Percentiles rank a stretch among this genome's conserved stretches.
These are phyloP conservation scores for Proisotoma minuta DNA, from an alignment of 2,888 invertebrate genomes.

Conservation along the genomic window DNA sequence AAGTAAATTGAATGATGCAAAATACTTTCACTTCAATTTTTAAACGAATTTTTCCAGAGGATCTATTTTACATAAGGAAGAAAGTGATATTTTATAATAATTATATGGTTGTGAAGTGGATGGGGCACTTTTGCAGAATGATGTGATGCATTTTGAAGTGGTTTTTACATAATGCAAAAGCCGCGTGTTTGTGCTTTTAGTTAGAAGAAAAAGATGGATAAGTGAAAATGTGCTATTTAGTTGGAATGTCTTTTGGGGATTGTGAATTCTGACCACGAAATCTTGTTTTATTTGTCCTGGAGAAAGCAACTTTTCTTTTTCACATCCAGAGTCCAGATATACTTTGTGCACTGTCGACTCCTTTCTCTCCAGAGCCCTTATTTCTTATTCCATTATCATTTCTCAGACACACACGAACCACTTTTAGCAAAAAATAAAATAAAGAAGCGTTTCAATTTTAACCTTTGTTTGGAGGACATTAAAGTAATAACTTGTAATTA, in stretches of 20 bases:
- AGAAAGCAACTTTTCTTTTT: conserved; percentile 9
- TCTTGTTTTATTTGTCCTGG: conserved; percentile 6
- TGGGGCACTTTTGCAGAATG: neutral
- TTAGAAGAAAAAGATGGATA: neutral
- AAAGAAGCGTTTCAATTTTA: neutral
- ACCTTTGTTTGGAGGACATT: no score
- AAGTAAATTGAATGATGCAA: conserved; percentile 6
- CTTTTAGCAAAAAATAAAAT: neutral
- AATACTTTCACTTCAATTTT: conserved; percentile 1
- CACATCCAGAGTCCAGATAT: neutral
- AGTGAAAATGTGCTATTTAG: neutral
- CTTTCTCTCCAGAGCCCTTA: conserved; percentile 8
- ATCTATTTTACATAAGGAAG: conserved; percentile 1
- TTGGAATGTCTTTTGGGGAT: conserved; percentile 1
- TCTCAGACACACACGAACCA: neutral
- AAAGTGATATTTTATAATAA: neutral
- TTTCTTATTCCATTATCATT: conserved; percentile 12
- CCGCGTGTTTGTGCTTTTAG: neutral
- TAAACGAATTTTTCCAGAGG: no score
- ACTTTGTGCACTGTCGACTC: conserved; percentile 2
- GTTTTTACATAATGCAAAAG: neutral
- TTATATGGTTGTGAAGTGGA: neutral
- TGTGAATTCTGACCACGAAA: conserved; percentile 11
- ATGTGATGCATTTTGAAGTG: neutral
- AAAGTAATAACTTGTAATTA: neutral